Evolutionary conservation across 2,888 invertebrate genomes (phyloP), one percentile per base, ranked within the genome.

Genomic region (Mythimna loreyi): DNA sequence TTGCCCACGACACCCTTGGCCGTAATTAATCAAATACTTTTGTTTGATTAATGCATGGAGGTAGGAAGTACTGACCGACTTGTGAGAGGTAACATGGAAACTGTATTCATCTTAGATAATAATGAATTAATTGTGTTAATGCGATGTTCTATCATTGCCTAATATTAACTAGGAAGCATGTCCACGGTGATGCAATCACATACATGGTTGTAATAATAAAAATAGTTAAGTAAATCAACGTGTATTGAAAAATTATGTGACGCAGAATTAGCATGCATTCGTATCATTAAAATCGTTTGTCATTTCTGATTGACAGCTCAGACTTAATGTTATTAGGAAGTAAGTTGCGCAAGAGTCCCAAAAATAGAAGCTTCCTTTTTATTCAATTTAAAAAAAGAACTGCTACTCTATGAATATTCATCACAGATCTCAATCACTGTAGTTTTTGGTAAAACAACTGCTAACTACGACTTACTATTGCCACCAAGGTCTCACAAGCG

Each of bases 1-100:
- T 82, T 81, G 49, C 64, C 62, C 67, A 75, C 68, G 72, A 58
- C 86, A 89, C 87, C 90, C 88, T 90, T 90, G 89, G 85, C 89
- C 89, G 88, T 86, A 87, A 88, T 89, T 83, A 84, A 85, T 81
- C 76, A 83, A 81, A 84, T 76, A 85, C 68, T 73, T 81, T 75
- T 81, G 75, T 78, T 72, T 77, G 72, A 81, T 85, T 70, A 77
- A 77, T 79, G 81, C 72, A 77, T 75, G 59, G 65, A 65, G 25
- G 70, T 60, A 78, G 28, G 33, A 59, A 75, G 58, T 70, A 65
- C 65, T 83, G 72, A 69, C 80, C 79, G 75, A 78, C 65, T 75
- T 79, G 23, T 69, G 45, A 76, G 61, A 49, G 56, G 19, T 40
- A 60, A 75, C 66, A 80, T 83, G 47, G 66, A 71, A 72, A 67